Base-by-base conservation (phyloP, 2,113 vertebrate species). In the Podocnemis expansa region DNA sequence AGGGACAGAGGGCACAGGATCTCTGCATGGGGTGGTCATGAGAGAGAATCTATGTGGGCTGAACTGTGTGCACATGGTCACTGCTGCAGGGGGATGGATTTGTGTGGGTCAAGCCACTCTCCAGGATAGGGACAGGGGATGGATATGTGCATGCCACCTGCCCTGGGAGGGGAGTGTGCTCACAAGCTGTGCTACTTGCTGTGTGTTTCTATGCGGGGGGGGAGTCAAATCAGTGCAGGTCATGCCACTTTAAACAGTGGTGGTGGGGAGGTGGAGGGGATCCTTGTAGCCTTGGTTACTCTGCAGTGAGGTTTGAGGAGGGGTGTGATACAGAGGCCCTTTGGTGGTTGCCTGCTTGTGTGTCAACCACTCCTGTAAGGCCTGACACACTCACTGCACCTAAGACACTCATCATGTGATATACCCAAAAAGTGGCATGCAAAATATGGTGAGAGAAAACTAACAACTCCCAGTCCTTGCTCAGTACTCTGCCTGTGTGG, bases 21-120 rank as follows among this genome's bases (percentile, higher is more conserved):
- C 8, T 34, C n/a, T 70, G 34, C 9, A 10, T 7, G 4, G 24
- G 4, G 17, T 17, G n/a, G 1, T 17, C 14, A 4, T 7, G 6
- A 7, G 60, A 6, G 17, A 31, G 4, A 16, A 22, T 38, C n/a
- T 70, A 22, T 1, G 3, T 22, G n/a, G n/a, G 17, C 63, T 21
- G n/a, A 34, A 17, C 63, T 5, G 63, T 22, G 63, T 9, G n/a
- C 21, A 70, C 19, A 22, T 70, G 63, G n/a, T 38, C 63, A 70
- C 63, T 70, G 63, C 63, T 70, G 63, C 4, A 22, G 9, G n/a
- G n/a, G 63, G n/a, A 22, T 14, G n/a, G 10, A 38, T 22, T 8
- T 70, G 63, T n/a, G 34, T 9, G 4, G 63, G 63, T 31, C 16
- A 8, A 38, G 63, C 63, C 63, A 21, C 34, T 38, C 60, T n/a